phyloP scores from a whole-genome alignment of 2,888 invertebrate species.

The Chymomyza amoena region DNA sequence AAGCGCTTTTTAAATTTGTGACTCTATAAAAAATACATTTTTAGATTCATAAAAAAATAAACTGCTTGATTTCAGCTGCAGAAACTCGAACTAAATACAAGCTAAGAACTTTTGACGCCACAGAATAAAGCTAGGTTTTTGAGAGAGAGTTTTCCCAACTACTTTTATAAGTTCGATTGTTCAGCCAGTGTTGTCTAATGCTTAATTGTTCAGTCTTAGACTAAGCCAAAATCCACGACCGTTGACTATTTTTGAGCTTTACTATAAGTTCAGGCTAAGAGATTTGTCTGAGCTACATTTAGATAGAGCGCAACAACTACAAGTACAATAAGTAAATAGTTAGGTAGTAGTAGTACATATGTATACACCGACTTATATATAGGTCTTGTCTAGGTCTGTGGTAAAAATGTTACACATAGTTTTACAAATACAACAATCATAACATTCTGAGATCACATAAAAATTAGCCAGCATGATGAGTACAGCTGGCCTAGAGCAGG shows the following conservation, averaged over 20 bases:
- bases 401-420: constrained; percentile 4
- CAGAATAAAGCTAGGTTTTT: neutral
- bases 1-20: too few species aligned
- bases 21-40: too few species aligned
- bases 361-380: constrained; percentile 31
- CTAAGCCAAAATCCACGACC: neutral
- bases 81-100: neutral
- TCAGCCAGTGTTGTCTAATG: neutral
- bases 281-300: constrained; percentile 42
- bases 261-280: constrained; percentile 18
- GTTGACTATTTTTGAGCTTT: constrained; percentile 30
- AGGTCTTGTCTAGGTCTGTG: neutral
- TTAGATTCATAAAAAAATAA: neutral
- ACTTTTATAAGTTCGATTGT: neutral
- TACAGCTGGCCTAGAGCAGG: constrained; percentile 31
- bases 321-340: constrained; percentile 11
- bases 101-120: neutral
- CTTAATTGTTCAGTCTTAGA: constrained; percentile 5
- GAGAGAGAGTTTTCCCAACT: neutral
- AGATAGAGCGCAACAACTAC: constrained; percentile 15
- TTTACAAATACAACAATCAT: constrained; percentile 6
- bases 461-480: constrained; percentile 3
- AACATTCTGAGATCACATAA: constrained; percentile 34
- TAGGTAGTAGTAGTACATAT: neutral
- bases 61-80: neutral